A percentile compares a stretch with the other conserved stretches of the same genome.
These are phyloP conservation scores for Craterocephalus amniculus DNA, from an alignment of 2,797 vertebrate species.

Conservation along the genomic window DNA sequence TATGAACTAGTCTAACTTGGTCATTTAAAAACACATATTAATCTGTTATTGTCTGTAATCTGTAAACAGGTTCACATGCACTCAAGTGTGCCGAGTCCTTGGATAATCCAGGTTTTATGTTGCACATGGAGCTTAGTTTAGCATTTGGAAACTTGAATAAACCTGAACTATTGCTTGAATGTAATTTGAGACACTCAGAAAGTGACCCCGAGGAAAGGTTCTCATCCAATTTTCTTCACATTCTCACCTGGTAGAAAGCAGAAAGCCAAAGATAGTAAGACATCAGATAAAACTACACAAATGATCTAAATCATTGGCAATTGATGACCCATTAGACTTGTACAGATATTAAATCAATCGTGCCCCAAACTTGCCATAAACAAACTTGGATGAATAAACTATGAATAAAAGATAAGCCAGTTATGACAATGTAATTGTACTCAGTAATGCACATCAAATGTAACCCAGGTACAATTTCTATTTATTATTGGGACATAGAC, in stretches of 20 bases:
- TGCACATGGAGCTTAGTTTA: background rate
- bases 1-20: background rate
- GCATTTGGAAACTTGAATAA: background rate
- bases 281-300: background rate
- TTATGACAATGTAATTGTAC: background rate
- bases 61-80: no score
- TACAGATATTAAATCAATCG: background rate
- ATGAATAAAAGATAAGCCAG: background rate
- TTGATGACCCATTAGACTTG: background rate
- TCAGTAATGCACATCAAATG: background rate
- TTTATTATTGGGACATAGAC: background rate
- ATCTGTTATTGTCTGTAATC: background rate
- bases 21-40: background rate
- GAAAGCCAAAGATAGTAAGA: background rate
- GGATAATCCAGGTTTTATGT: background rate
- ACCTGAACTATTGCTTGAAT: background rate
- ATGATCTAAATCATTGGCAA: background rate
- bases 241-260: background rate
- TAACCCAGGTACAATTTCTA: background rate
- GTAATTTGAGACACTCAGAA: background rate
- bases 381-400: background rate
- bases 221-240: background rate
- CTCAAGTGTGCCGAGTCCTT: no score
- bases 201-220: background rate
- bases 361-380: background rate